Percentiles rank a stretch among this genome's conserved stretches.
Conservation (phyloP, 1,140 invertebrate species). For the Potamilus streckersoni region DNA sequence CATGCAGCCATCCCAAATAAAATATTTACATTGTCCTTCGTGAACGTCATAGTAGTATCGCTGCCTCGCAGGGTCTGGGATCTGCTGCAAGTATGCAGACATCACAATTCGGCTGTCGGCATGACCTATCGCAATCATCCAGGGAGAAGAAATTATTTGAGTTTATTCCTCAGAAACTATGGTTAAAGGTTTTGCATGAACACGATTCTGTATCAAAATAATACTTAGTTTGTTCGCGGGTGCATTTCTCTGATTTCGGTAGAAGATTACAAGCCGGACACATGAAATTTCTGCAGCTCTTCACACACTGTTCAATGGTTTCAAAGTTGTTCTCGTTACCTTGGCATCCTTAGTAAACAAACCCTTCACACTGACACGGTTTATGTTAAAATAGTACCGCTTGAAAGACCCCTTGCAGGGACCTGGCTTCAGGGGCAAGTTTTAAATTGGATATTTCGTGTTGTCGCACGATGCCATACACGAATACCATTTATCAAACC, state of each 20-base stretch:
- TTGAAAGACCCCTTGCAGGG: constrained; percentile 52
- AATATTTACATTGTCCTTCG: constrained; percentile 44
- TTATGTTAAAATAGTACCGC: constrained; percentile 64
- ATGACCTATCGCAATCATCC: constrained; percentile 18
- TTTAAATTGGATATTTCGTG: constrained; percentile 24
- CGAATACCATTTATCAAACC: constrained; percentile 41
- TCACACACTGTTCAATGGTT: constrained; percentile 44
- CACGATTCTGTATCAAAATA: constrained; percentile 61
- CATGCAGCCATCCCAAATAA: constrained; percentile 63
- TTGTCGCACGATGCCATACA: constrained; percentile 52
- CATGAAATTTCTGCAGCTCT: constrained; percentile 25
- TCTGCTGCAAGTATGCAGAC: constrained; percentile 49
- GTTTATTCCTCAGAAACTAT: constrained; percentile 8
- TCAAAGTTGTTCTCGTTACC: constrained; percentile 68
- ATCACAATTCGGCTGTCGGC: constrained; percentile 11
- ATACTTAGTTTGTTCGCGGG: constrained; percentile 65
- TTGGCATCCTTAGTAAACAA: constrained; percentile 65
- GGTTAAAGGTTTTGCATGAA: constrained; percentile 46
- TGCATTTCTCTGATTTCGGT: constrained; percentile 56
- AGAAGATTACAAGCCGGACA: constrained; percentile 29
- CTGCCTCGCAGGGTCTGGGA: constrained; percentile 73
- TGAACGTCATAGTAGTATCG: constrained; percentile 74
- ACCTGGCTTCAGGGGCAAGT: constrained; percentile 47
- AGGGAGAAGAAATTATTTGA: constrained; percentile 13
- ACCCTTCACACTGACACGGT: constrained; percentile 60